Evolutionary conservation across 2,797 vertebrate species (phyloP).

Genomic region (Gymnoscopelus microlampas): DNA sequence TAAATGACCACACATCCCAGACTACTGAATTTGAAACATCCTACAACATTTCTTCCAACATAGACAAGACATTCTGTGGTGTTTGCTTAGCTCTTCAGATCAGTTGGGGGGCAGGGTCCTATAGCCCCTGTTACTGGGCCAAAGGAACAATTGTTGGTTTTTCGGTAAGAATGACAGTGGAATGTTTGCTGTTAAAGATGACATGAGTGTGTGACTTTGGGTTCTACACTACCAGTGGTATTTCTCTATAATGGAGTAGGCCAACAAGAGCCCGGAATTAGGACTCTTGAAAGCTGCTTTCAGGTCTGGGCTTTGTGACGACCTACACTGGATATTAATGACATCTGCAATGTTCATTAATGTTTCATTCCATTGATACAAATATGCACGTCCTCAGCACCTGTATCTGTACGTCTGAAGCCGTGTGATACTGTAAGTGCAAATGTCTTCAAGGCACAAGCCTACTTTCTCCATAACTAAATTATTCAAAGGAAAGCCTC

Average conservation of each 20-base stretch:
- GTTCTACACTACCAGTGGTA: conserved; percentile 2
- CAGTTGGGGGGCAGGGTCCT: not conserved
- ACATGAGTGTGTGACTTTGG: conserved; percentile 31
- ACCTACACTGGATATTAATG: no score
- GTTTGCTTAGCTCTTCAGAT: conserved; percentile 6
- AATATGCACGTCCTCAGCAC: no score
- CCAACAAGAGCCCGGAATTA: no score
- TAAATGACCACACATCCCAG: not conserved
- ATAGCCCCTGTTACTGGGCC: conserved; percentile 4
- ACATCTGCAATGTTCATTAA: no score
- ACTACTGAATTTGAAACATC: not conserved
- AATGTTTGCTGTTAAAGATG: conserved; percentile 46
- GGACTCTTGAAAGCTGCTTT: no score
- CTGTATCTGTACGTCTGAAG: not conserved
- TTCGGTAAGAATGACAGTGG: conserved; percentile 33
- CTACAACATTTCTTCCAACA: not conserved
- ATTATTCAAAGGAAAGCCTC: not conserved
- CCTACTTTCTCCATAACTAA: not conserved
- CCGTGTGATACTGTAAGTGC: not conserved
- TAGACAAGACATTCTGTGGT: not conserved
- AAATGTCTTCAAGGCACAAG: not conserved
- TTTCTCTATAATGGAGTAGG: not conserved
- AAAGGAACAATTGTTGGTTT: conserved; percentile 21
- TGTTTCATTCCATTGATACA: no score
- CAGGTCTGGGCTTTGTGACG: no score